Evolutionary conservation across 2,113 vertebrate genomes (phyloP).

Genomic region (Grammatotria lemairii): DNA sequence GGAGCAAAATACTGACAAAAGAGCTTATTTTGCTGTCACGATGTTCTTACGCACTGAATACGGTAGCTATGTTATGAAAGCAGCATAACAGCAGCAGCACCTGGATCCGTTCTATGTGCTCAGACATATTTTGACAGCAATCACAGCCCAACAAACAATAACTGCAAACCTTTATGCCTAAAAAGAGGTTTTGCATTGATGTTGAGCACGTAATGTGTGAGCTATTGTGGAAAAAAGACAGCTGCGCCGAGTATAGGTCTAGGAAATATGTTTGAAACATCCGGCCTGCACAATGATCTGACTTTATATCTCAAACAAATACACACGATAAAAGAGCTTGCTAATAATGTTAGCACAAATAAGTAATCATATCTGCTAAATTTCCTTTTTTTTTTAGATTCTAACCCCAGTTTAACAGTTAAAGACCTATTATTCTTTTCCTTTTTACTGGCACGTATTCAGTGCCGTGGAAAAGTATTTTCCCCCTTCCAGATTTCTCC

Average conservation of each 20-base stretch:
- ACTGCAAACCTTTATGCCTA: not conserved
- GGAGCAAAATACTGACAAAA: not conserved
- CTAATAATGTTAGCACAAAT: not conserved
- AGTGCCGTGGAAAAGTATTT: not conserved
- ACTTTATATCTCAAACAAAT: not conserved
- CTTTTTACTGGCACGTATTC: not conserved
- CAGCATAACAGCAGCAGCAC: conserved; percentile 6
- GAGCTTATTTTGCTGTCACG: not conserved
- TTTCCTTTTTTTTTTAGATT: not conserved
- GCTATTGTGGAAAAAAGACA: not conserved
- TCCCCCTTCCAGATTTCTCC: not conserved
- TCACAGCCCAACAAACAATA: conserved; percentile 25
- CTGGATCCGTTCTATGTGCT: not conserved
- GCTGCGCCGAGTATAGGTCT: not conserved
- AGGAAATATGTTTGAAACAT: not conserved
- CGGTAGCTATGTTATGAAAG: not conserved
- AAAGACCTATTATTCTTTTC: not conserved
- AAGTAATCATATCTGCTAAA: not conserved
- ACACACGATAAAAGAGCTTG: not conserved
- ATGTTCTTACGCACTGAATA: not conserved
- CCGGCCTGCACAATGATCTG: not conserved
- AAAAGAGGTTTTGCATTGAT: not conserved
- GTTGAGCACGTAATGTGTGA: not conserved
- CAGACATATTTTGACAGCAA: not conserved
- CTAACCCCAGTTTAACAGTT: accelerated